Evolutionary conservation across 2,113 vertebrate genomes (phyloP), one percentile per base, ranked within the genome.

Genomic region (Holacanthus passer): DNA sequence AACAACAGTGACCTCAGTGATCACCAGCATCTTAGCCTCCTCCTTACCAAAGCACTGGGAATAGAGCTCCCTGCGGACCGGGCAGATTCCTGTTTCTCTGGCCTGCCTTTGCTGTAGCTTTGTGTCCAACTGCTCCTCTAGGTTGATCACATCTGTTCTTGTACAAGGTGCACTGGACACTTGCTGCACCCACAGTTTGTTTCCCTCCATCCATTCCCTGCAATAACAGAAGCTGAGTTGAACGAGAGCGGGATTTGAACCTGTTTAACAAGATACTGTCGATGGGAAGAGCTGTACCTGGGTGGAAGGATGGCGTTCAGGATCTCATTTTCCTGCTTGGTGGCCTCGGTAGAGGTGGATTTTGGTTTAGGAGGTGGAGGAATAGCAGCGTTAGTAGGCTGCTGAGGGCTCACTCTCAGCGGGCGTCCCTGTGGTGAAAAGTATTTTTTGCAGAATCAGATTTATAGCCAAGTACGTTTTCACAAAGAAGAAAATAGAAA

Each of bases 61-160:
- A 89, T 98, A 99, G 16, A 99, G 96, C 85, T 98, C 97, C 77
- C 98, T 89, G 81, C 98, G 97, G 13, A 99, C 94, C 0, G 96
- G 96, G 72, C 98, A 99, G 90, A 99, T 96, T 59, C 98, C 98
- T 0, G 96, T 98, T 81, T 97, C 95, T 62, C 96, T 93, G 7
- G 98, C 98, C 88, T 97, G 96, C 45, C 95, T 94, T 90, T 96
- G 96, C 91, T 94, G 96, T 78, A 99, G 91, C 90, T 95, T 96
- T 73, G 90, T 88, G 84, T 98, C 95, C 86, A 99, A 92, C 77
- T 96, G 95, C 65, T 98, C 96, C 90, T 97, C 96, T 3, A 99
- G 93, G 2, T 92, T 92, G 2, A 98, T 83, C 4, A 99, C 97
- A 1, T 99, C 98, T 79, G 94, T 87, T 43, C 98, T 96, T 7